A percentile compares a stretch with the other conserved stretches of the same genome.
phyloP scores from a whole-genome alignment of 1,140 invertebrate species.

The Bombus confusus region DNA sequence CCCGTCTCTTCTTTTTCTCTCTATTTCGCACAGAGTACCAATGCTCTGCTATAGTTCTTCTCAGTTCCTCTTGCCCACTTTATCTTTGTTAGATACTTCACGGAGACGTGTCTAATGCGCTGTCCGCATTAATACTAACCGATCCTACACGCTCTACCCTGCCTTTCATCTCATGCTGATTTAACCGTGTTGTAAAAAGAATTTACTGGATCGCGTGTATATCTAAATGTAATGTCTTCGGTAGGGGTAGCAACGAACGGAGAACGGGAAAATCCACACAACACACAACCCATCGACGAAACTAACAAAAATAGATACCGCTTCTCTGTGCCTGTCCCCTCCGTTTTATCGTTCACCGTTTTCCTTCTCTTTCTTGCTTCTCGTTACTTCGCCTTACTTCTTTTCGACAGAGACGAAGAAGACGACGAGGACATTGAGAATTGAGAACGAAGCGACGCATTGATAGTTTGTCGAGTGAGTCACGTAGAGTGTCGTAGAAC shows the following conservation, averaged over 20 bases:
- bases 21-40: not conserved
- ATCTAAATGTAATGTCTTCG: slow-evolving; percentile 24
- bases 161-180: slow-evolving; percentile 70
- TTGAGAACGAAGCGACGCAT: slow-evolving; percentile 32
- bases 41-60: not conserved
- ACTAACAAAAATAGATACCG: slow-evolving; percentile 66
- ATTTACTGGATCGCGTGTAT: slow-evolving; percentile 64
- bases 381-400: not conserved
- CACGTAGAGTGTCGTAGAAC: slow-evolving; percentile 19
- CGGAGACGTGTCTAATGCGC: slow-evolving; percentile 64
- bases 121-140: slow-evolving; percentile 60
- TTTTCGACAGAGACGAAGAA: slow-evolving; percentile 37
- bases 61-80: slow-evolving; percentile 6
- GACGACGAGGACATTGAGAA: slow-evolving; percentile 15
- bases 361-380: slow-evolving; percentile 22
- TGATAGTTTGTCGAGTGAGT: slow-evolving; percentile 61
- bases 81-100: slow-evolving; percentile 36
- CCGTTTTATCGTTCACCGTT: slow-evolving; percentile 41
- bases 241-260: not conserved
- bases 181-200: slow-evolving; percentile 67
- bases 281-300: slow-evolving; percentile 38
- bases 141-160: slow-evolving; percentile 56
- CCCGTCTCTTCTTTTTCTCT: not conserved
- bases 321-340: slow-evolving; percentile 12
- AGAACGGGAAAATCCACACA: not conserved